Percentiles rank a stretch among this genome's conserved stretches.
Evolutionary conservation across 2,113 vertebrate genomes (phyloP).

Genomic region (Centropristis striata): DNA sequence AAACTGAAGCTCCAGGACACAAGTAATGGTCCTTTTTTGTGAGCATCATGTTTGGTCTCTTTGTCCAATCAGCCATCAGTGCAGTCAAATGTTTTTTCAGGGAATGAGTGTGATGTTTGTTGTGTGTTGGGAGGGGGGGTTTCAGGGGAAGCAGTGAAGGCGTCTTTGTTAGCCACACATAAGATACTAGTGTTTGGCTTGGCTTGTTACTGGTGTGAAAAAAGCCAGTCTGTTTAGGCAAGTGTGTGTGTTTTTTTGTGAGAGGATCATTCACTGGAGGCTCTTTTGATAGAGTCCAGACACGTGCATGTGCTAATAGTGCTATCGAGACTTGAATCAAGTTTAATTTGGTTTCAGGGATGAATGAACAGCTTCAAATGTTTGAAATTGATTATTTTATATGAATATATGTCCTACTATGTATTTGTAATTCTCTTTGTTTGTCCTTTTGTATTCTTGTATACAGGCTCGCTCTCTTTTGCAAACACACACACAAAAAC

Average conservation of each 20-base stretch:
- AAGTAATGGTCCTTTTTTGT: constrained; percentile 46
- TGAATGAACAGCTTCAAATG: not conserved
- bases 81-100: constrained; percentile 70
- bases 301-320: not conserved
- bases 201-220: constrained; percentile 64
- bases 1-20: constrained; percentile 13
- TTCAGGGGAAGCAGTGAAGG: constrained; percentile 62
- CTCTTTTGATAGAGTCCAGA: constrained; percentile 60
- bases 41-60: constrained; percentile 67
- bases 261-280: constrained; percentile 59
- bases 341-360: not conserved
- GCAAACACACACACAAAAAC: not conserved
- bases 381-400: not conserved
- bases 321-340: not conserved
- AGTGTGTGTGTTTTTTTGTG: constrained; percentile 44
- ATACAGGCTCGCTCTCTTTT: not conserved
- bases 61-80: constrained; percentile 56
- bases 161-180: constrained; percentile 76
- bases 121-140: constrained; percentile 49
- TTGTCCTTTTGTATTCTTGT: not conserved
- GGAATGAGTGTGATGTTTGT: constrained; percentile 77
- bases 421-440: constrained; percentile 15
- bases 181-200: constrained; percentile 73
- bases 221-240: constrained; percentile 65
- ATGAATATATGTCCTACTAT: constrained; percentile 10